Evolutionary conservation across 1,140 invertebrate species (phyloP), one percentile per base, ranked within the genome.

Genomic region (Eupristina koningsbergeri): DNA sequence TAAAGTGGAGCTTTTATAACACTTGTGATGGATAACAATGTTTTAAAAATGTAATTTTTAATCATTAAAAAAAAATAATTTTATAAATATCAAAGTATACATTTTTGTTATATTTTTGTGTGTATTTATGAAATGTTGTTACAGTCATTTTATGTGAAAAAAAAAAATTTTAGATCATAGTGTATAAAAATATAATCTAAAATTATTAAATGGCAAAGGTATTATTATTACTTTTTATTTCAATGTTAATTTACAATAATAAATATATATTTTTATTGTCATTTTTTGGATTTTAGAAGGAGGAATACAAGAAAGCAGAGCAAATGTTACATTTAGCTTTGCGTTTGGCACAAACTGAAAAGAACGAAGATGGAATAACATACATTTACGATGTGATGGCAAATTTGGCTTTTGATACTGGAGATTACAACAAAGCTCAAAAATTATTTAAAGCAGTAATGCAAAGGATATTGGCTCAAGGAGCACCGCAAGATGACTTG

Each of bases 301-400:
- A 94, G 86, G 95, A 98, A 88, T 96, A 93, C 89, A 93, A 96
- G 58, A 96, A 96, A 90, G 97, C 97, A 9, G 96, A 98, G 91
- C 95, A 96, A 89, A 94, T 97, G 90, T 92, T 98, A 41, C 96
- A 97, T 91, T 88, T 97, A 45, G 97, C 97, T 2, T 92, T 98
- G 71, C 94, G 95, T 74, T 93, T 97, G 89, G 97, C 97, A 13
- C 96, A 98, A 90, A 95, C 96, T 87, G 92, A 96, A 63, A 93
- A 95, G 75, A 94, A 96, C 91, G 89, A 94, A 85, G 92, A 96
- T 86, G 97, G 95, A 41, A 93, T 97, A 74, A 96, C 96, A 15
- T 98, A 98, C 87, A 95, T 98, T 81, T 98, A 96, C 89, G 97
- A 98, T 93, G 88, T 97, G 11, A 95, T 99, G 94, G 98, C 97